Evolutionary conservation across 2,113 vertebrate species (phyloP).

Genomic region (Onychostruthus taczanowskii): DNA sequence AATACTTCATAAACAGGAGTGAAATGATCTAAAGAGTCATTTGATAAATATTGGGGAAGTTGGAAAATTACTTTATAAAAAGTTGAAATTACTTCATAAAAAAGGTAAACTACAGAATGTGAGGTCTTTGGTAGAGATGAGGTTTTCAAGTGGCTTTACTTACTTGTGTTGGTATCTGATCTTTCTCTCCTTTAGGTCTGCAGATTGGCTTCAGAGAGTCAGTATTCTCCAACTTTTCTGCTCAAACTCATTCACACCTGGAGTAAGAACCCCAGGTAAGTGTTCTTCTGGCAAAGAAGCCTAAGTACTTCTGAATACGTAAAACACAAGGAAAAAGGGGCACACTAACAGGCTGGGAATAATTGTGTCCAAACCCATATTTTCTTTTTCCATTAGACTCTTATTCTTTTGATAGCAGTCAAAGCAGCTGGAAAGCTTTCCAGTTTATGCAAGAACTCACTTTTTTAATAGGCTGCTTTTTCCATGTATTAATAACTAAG

Average conservation of each 20-base stretch:
- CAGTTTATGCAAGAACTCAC: not conserved
- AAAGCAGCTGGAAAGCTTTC: not conserved
- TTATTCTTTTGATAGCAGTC: not conserved
- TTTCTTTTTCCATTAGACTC: not conserved
- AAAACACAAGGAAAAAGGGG: not conserved
- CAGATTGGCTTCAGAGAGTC: constrained; percentile 87
- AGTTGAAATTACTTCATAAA: not conserved
- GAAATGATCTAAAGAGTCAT: not conserved
- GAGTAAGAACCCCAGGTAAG: constrained; percentile 89
- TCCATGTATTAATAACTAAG: not conserved
- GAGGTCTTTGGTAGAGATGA: not conserved
- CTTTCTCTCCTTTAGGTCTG: constrained; percentile 73
- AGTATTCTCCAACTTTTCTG: constrained; percentile 90
- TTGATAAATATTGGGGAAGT: not conserved
- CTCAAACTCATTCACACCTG: constrained; percentile 91
- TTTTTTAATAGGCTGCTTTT: not conserved
- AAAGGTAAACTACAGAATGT: not conserved
- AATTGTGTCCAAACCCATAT: not conserved
- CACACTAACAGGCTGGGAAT: not conserved
- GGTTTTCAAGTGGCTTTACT: not conserved
- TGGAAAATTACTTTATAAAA: not conserved
- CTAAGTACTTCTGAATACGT: not conserved
- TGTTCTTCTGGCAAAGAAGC: not conserved
- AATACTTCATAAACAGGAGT: not conserved
- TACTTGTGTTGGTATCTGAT: not conserved